Conservation (phyloP, 2,888 invertebrate genomes). For the Lamellibrachia satsuma region DNA sequence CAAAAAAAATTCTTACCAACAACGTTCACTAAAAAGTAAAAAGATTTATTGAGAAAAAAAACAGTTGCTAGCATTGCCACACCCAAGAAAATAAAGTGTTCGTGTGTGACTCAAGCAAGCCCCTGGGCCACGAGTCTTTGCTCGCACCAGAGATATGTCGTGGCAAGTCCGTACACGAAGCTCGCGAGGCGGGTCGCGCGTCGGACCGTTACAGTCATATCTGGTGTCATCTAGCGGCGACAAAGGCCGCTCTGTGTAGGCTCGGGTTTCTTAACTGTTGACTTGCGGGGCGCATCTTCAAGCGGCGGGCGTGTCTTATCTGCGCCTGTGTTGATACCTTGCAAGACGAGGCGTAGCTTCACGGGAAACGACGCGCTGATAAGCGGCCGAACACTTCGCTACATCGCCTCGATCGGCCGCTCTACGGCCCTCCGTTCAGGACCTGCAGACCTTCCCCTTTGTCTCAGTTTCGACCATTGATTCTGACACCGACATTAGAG, state of each 20-base stretch:
- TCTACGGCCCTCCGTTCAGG: not conserved
- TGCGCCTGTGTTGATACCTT: not conserved
- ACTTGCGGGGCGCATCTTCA: not conserved
- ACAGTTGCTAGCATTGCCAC: not conserved
- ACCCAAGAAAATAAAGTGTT: not conserved
- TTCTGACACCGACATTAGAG: not conserved
- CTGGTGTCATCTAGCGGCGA: not conserved
- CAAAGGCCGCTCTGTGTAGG: not conserved
- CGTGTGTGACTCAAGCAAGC: not conserved
- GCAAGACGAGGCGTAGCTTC: not conserved
- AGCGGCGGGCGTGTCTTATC: conserved; percentile 12
- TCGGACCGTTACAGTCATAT: not conserved
- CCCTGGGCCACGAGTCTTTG: not conserved
- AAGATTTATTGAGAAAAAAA: not conserved
- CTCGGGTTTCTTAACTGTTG: not conserved
- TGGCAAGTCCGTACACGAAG: not conserved
- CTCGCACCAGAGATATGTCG: not conserved
- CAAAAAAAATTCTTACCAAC: too few relatives aligned
- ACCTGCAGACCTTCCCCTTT: not conserved
- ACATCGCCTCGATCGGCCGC: not conserved
- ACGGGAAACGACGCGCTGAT: not conserved
- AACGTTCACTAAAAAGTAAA: too few relatives aligned
- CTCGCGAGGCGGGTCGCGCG: not conserved
- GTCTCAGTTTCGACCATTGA: not conserved
- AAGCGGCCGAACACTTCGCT: not conserved